Percentiles rank a stretch among this genome's conserved stretches.
phyloP scores from a whole-genome alignment of 2,888 invertebrate species.

The Ectemnius cavifrons region DNA sequence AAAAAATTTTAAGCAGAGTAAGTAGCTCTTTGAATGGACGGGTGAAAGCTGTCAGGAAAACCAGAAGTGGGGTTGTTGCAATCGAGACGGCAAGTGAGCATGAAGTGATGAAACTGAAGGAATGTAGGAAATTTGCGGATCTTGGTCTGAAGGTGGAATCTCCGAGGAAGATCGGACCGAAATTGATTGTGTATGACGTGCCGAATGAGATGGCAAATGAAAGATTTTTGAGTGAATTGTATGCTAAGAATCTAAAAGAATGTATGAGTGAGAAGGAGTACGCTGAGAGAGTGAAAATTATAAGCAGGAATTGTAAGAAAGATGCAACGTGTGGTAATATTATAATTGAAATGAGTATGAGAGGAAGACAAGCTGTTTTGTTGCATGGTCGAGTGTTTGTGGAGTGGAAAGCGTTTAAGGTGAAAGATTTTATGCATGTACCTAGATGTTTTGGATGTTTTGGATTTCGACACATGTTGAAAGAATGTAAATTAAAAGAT shows the following conservation, averaged over 20 bases:
- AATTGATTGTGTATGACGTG: too few relatives aligned
- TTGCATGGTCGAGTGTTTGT: conserved; percentile 14
- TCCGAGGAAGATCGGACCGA: conserved; percentile 6
- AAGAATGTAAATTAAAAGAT: background rate
- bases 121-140: background rate
- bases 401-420: conserved; percentile 5
- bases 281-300: background rate
- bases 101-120: background rate
- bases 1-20: too few relatives aligned
- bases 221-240: conserved; percentile 3
- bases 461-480: too few relatives aligned
- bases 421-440: conserved; percentile 5
- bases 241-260: conserved; percentile 1
- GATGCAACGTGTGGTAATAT: conserved; percentile 4
- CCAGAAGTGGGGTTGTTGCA: too few relatives aligned
- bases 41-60: too few relatives aligned
- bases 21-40: too few relatives aligned
- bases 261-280: background rate
- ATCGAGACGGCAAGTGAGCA: too few relatives aligned
- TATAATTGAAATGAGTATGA: background rate
- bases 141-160: background rate
- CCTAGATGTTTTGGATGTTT: too few relatives aligned
- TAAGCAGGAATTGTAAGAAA: conserved; percentile 1
- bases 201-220: conserved; percentile 11
- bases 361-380: background rate